A percentile compares a stretch with the other conserved stretches of the same genome.
Conservation (phyloP, 2,113 vertebrate genomes). For the Dasypus novemcinctus region DNA sequence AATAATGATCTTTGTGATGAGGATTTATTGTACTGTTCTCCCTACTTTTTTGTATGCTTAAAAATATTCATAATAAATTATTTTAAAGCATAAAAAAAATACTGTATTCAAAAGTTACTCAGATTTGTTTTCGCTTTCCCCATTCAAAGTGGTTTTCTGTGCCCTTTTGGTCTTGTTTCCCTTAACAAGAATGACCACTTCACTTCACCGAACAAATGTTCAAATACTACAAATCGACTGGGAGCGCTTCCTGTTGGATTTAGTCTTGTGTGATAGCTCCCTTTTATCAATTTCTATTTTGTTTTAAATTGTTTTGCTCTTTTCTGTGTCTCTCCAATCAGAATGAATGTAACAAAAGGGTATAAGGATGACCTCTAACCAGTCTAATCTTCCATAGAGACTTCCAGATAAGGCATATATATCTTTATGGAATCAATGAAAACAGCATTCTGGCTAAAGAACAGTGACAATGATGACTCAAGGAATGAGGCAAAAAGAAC, state of each 20-base stretch:
- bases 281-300: slow-evolving; percentile 2
- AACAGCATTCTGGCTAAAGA: background rate
- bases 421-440: slow-evolving; percentile 46
- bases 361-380: background rate
- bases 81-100: too few species aligned
- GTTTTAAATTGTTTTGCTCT: slow-evolving; percentile 31
- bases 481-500: background rate
- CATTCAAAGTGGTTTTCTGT: background rate
- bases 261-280: background rate
- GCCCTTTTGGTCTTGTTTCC: background rate
- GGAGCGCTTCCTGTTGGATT: background rate
- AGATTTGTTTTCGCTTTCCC: background rate
- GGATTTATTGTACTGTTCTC: too few species aligned
- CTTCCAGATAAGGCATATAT: slow-evolving; percentile 53
- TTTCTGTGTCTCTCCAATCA: background rate
- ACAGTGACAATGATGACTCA: background rate
- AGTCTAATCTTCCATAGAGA: slow-evolving; percentile 33
- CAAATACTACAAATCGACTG: background rate
- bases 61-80: too few species aligned
- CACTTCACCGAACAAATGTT: background rate
- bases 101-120: background rate
- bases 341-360: background rate
- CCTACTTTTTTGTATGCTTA: too few species aligned
- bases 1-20: background rate
- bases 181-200: background rate